Conservation (phyloP, 2,888 invertebrate species). For the Ferrisia virgata region DNA sequence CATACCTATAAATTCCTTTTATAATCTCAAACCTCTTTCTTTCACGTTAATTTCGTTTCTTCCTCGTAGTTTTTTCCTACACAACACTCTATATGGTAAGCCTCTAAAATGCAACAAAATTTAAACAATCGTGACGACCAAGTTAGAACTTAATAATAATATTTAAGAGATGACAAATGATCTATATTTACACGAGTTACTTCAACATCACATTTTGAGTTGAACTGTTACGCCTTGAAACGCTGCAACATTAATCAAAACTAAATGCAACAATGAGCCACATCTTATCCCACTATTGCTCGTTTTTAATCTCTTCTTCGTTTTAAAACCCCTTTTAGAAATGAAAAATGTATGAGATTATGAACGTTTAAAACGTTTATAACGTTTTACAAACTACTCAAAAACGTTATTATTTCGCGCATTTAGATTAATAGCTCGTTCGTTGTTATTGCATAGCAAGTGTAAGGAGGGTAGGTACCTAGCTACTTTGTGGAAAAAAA, state of each 20-base stretch:
- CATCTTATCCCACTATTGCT: conserved; percentile 36
- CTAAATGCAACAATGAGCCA: conserved; percentile 40
- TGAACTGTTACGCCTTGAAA: conserved; percentile 33
- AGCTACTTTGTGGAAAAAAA: neutral
- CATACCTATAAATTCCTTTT: no score
- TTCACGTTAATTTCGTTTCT: no score
- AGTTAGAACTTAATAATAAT: conserved; percentile 19
- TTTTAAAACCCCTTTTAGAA: conserved; percentile 30
- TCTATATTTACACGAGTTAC: conserved; percentile 27
- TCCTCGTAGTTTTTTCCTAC: no score
- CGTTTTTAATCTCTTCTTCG: conserved; percentile 22
- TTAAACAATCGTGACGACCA: neutral
- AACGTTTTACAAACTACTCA: conserved; percentile 25
- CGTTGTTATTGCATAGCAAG: neutral
- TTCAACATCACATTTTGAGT: conserved; percentile 8
- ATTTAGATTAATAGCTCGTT: conserved; percentile 22
- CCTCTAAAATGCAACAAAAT: neutral
- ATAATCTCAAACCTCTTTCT: no score
- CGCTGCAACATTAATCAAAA: conserved; percentile 42
- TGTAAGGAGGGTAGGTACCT: neutral
- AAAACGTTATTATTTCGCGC: conserved; percentile 16
- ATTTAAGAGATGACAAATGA: conserved; percentile 15
- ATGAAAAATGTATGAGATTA: conserved; percentile 33
- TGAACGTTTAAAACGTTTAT: conserved; percentile 32
- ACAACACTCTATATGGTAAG: no score